Base-by-base conservation (phyloP, 2,797 vertebrate genomes). In the Bradypodion pumilum region DNA sequence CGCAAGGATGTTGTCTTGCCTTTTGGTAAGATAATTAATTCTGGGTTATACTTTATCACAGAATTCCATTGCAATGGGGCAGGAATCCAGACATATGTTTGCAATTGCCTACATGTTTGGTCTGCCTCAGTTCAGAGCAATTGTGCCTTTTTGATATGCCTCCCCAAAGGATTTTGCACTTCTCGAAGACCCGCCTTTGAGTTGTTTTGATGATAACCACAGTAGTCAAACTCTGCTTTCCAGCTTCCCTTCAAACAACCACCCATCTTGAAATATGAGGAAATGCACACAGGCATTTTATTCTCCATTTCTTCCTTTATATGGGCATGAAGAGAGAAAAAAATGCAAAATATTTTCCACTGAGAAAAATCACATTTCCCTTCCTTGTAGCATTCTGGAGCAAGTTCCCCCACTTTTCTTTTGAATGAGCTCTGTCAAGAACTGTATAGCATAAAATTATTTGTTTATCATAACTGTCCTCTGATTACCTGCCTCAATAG, bases 171-270 rank as follows among this genome's bases (percentile, higher is more conserved):
- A 78, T 87, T 94, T 94, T 91, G 86, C 90, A 92, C 91, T 90
- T 93, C 74, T 85, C 0, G 46, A 85, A 77, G 87, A 49, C 19
- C 0, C 0, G 59, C 0, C 0, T 88, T 92, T 92, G 90, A 93
- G 90, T 92, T 87, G 87, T 89, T 91, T 91, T 93, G 93, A 93
- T 92, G 91, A 91, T 92, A 94, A 92, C 92, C 93, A 93, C 91
- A 27, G 88, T 82, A 91, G 91, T 86, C 49, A 52, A 81, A 79
- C 52, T 78, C 87, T 90, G 86, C 89, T 90, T 91, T 91, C 79
- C 92, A 89, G 88, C 87, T 84, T 90, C 89, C 85, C 83, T 29
- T 77, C 90, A 85, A 94, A 89, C 92, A 94, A 90, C 89, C 89
- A 74, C 89, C 85, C 89, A 84, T 86, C 86, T 79, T 86, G 85